Evolutionary conservation across 2,888 invertebrate species (phyloP).

Genomic region (Acronicta psi): DNA sequence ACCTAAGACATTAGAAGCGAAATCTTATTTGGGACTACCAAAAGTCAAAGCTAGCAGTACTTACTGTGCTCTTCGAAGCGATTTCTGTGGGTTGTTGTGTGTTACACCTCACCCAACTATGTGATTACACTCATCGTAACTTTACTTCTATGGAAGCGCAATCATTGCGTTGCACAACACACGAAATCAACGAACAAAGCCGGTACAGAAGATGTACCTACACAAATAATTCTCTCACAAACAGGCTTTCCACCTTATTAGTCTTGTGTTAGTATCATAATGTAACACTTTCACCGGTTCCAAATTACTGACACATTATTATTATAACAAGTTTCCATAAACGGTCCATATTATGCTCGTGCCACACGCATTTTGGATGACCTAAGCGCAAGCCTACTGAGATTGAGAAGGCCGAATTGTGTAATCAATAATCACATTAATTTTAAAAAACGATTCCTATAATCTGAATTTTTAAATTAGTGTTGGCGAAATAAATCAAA

Average conservation of each 20-base stretch:
- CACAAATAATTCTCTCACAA: slow-evolving; percentile 22
- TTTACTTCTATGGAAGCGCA: slow-evolving; percentile 38
- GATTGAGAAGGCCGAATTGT: slow-evolving; percentile 24
- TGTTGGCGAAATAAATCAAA: slow-evolving; percentile 15
- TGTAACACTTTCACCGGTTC: slow-evolving; percentile 17
- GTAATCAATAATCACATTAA: slow-evolving; percentile 24
- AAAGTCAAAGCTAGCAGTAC: slow-evolving; percentile 19
- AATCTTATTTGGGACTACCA: slow-evolving; percentile 19
- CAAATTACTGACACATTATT: slow-evolving; percentile 10
- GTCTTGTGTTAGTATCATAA: slow-evolving; percentile 22
- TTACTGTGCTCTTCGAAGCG: slow-evolving; percentile 12
- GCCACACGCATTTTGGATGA: slow-evolving; percentile 18
- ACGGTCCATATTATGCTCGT: slow-evolving; percentile 17
- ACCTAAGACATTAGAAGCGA: no score
- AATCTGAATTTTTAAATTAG: slow-evolving; percentile 1
- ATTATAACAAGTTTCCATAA: slow-evolving; percentile 39
- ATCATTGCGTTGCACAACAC: slow-evolving; percentile 41
- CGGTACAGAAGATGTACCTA: slow-evolving; percentile 23
- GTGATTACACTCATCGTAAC: slow-evolving; percentile 35
- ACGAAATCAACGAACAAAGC: slow-evolving; percentile 36
- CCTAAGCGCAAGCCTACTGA: slow-evolving; percentile 22
- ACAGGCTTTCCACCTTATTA: slow-evolving; percentile 27
- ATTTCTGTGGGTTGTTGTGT: slow-evolving; percentile 22
- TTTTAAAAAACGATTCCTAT: slow-evolving; percentile 25
- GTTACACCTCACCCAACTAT: slow-evolving; percentile 19